Percentiles rank a stretch among this genome's conserved stretches.
These are phyloP conservation scores for Venusia cambrica DNA, from an alignment of 2,888 invertebrate species.

Conservation along the genomic window DNA sequence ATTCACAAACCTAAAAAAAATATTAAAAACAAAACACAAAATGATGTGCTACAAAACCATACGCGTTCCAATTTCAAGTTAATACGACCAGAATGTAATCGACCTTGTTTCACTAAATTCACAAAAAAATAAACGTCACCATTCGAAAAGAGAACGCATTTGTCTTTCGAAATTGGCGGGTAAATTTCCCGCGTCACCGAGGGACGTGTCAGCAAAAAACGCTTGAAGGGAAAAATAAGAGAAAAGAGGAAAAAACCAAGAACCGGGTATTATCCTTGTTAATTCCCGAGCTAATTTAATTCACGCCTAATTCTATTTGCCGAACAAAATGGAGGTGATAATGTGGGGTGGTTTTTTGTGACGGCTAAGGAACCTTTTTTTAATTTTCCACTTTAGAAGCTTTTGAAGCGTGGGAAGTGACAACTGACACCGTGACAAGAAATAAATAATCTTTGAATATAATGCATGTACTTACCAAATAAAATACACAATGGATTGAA, in stretches of 20 bases:
- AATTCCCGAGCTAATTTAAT: conserved; percentile 78
- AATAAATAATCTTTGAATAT: conserved; percentile 29
- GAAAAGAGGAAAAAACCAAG: conserved; percentile 64
- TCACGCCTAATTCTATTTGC: conserved; percentile 79
- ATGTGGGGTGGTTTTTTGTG: conserved; percentile 69
- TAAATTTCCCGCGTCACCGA: conserved; percentile 28
- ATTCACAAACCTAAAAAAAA: no score
- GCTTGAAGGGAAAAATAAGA: conserved; percentile 53
- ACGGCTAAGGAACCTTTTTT: conserved; percentile 50
- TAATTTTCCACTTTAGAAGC: conserved; percentile 46
- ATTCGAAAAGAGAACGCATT: conserved; percentile 21
- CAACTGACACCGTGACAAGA: conserved; percentile 33
- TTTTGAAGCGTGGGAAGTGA: conserved; percentile 56
- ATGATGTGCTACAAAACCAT: neutral
- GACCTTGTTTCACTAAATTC: conserved; percentile 1
- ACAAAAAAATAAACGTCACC: conserved; percentile 13
- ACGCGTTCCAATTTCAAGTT: no score
- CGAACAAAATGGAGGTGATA: conserved; percentile 76
- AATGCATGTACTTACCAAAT: neutral
- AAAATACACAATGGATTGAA: no score
- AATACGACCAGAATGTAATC: no score
- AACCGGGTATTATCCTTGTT: conserved; percentile 77
- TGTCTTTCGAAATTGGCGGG: conserved; percentile 29
- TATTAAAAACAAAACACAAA: conserved; percentile 1
- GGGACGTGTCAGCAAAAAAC: conserved; percentile 39